Conservation (phyloP, 2,797 vertebrate genomes). For the Aeoliscus strigatus region DNA sequence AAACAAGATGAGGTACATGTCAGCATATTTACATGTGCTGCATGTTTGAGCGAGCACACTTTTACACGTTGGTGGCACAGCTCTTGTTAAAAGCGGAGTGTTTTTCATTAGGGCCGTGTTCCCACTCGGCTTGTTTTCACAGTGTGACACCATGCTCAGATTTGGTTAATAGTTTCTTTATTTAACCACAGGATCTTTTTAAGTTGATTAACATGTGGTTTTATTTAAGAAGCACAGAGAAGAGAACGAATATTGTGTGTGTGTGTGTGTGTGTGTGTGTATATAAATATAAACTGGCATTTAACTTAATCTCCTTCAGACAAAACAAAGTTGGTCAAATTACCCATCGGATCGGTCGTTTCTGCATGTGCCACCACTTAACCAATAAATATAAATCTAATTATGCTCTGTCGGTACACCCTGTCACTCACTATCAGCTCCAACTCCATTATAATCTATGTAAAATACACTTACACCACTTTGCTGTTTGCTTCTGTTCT, state of each 20-base stretch:
- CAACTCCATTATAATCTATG: constrained; percentile 8
- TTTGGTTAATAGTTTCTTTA: constrained; percentile 62
- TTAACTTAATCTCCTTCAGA: constrained; percentile 48
- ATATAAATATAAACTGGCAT: constrained; percentile 24
- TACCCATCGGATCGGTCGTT: constrained; percentile 31
- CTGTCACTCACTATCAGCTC: constrained; percentile 8
- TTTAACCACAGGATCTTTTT: constrained; percentile 54
- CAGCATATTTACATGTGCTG: constrained; percentile 21
- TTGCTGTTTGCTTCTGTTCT: constrained; percentile 10
- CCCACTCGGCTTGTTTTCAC: constrained; percentile 59
- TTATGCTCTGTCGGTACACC: constrained; percentile 22
- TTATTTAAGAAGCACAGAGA: constrained; percentile 41
- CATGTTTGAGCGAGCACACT: constrained; percentile 17
- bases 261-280: no score
- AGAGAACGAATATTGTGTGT: no score
- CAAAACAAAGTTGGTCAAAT: constrained; percentile 38
- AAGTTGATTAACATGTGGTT: constrained; percentile 59
- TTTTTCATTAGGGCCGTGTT: constrained; percentile 60
- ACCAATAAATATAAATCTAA: constrained; percentile 42
- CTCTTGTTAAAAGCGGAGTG: constrained; percentile 36
- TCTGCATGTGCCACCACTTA: constrained; percentile 53
- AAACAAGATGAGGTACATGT: constrained; percentile 13
- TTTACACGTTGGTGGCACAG: constrained; percentile 18
- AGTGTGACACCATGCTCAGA: constrained; percentile 60
- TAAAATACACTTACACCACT: constrained; percentile 15